Base-by-base conservation (phyloP, 2,113 vertebrate genomes). In the Saccopteryx bilineata region DNA sequence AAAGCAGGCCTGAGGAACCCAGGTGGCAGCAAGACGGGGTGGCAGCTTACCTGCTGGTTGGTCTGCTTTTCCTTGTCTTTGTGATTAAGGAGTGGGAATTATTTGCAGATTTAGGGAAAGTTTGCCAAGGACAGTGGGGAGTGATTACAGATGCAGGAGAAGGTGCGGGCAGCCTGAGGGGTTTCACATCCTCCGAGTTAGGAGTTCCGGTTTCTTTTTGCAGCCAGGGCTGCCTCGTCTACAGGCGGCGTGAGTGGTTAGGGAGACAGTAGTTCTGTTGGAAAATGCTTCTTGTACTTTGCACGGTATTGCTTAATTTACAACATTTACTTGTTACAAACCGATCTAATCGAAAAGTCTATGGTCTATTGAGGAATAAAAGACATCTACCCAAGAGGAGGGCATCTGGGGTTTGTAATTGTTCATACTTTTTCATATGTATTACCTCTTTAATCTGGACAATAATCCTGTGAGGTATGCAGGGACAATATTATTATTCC, bases 121-220 rank as follows among this genome's bases (percentile, higher is more conserved):
- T n/a, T 95, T 96, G 92, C 83, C 94, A 87, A 93, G 80, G 87
- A 74, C 63, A 89, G 75, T 33, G 56, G 48, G 65, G 72, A 85
- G 58, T 96, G 87, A 91, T 94, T 91, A 91, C 58, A 83, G 68
- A 91, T 52, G 83, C 91, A 74, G 63, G 83, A 90, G 87, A 91
- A 96, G 90, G 90, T 87, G n/a, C 60, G 93, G 94, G 92, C 79
- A 80, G 69, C 31, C 76, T 17, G n/a, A 65, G 74, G 86, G 50
- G 21, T 78, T 93, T 71, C 15, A 31, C 48, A 72, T 13, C 56
- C 31, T 93, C 33, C 78, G 54, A 91, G 83, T 91, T 74, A 68
- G 75, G 54, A 91, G 83, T 91, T 74, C 56, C 0, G 90, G 26
- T 78, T 82, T 79, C 90, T 93, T 95, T 90, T 80, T 88, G 86